These are phyloP conservation scores for Poeciliopsis paucimaculata DNA, from an alignment of 2,797 vertebrate genomes.

Conservation along the genomic window DNA sequence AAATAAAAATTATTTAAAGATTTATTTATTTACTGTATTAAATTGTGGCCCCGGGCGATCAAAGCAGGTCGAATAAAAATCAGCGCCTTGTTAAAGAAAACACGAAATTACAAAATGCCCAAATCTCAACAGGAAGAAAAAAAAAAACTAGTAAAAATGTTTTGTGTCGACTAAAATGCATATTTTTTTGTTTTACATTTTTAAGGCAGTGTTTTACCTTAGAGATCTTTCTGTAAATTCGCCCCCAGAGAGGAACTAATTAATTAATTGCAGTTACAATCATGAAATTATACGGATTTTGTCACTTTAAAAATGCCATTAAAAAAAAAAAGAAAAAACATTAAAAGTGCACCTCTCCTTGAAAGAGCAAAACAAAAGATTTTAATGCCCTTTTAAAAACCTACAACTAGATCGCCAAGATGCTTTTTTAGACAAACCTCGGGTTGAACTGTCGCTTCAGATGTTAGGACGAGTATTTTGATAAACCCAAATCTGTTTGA, in stretches of 20 bases:
- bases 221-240: neutral
- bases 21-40: neutral
- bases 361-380: neutral
- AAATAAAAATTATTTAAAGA: neutral
- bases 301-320: neutral
- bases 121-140: neutral
- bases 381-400: neutral
- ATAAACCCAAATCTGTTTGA: neutral
- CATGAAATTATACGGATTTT: neutral
- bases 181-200: neutral
- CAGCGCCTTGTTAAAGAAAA: neutral
- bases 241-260: neutral
- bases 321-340: neutral
- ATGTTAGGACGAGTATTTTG: neutral
- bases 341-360: neutral
- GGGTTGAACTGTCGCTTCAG: neutral
- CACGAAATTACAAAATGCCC: neutral
- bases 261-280: neutral
- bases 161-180: neutral
- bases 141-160: neutral
- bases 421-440: neutral
- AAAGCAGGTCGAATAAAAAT: neutral
- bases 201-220: slow-evolving; percentile 1
- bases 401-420: neutral
- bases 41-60: neutral